phyloP scores from a whole-genome alignment of 2,888 invertebrate genomes.

The Chalcosyrphus nemorum region DNA sequence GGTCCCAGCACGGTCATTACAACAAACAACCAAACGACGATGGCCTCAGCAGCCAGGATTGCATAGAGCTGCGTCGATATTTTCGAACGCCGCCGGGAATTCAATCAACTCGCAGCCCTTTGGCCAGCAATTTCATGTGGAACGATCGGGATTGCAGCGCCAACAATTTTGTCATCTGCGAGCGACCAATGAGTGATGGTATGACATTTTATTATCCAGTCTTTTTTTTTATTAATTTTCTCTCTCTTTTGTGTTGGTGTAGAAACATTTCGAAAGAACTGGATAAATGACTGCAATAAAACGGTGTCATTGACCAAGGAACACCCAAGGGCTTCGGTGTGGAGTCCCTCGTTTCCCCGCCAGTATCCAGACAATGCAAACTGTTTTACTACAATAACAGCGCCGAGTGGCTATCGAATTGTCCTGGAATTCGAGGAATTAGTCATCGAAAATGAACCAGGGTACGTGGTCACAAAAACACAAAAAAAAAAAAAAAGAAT shows the following conservation, averaged over 20 bases:
- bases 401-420: conserved; percentile 87
- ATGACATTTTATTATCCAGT: conserved; percentile 44
- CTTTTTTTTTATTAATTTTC: background rate
- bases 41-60: conserved; percentile 90
- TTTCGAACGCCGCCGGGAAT: conserved; percentile 84
- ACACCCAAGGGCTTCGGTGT: conserved; percentile 86
- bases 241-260: conserved; percentile 67
- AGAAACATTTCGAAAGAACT: conserved; percentile 82
- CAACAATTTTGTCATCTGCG: conserved; percentile 89
- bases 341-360: conserved; percentile 91
- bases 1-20: conserved; percentile 87
- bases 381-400: conserved; percentile 88
- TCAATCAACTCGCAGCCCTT: conserved; percentile 80
- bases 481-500: no score
- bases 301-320: conserved; percentile 86
- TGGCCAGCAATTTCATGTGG: conserved; percentile 88
- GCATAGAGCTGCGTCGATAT: conserved; percentile 88
- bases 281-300: conserved; percentile 86
- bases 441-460: conserved; percentile 89
- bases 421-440: conserved; percentile 89
- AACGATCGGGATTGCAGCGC: conserved; percentile 90
- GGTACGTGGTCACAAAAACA: conserved; percentile 83
- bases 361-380: conserved; percentile 89
- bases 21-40: conserved; percentile 91
- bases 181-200: conserved; percentile 87